Percentiles rank a stretch among this genome's conserved stretches.
These are phyloP conservation scores for Eunapius fragilis DNA, from an alignment of 37 sponge, comb jelly and placozoan genomes.

Conservation along the genomic window DNA sequence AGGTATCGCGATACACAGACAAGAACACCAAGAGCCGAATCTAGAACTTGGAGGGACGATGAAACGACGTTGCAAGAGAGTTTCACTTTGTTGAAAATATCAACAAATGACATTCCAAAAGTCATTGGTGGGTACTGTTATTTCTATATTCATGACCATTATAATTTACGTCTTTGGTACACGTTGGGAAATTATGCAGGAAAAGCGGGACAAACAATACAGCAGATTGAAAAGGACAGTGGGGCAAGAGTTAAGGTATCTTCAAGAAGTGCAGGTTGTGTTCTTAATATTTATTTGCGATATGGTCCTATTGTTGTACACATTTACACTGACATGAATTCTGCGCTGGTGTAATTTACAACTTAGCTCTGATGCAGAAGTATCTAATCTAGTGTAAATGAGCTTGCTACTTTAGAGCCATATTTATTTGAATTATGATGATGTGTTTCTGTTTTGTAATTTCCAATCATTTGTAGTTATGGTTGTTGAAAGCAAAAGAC, in stretches of 20 bases:
- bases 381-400: too few relatives aligned
- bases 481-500: too few relatives aligned
- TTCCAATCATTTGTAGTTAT: too few relatives aligned
- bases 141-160: background rate
- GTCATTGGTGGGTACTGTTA: background rate
- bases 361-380: too few relatives aligned
- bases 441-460: too few relatives aligned
- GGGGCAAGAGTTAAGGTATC: slow-evolving; percentile 51
- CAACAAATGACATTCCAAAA: background rate
- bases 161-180: background rate
- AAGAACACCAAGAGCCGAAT: background rate
- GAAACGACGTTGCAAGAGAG: background rate
- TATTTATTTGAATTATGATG: too few relatives aligned
- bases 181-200: slow-evolving; percentile 14
- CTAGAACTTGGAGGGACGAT: background rate
- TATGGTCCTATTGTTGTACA: too few relatives aligned
- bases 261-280: too few relatives aligned
- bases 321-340: too few relatives aligned
- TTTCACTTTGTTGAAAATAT: background rate
- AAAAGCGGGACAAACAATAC: slow-evolving; percentile 50
- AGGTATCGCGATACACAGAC: background rate
- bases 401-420: too few relatives aligned
- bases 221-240: slow-evolving; percentile 47
- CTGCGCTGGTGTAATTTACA: too few relatives aligned
- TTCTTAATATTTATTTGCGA: too few relatives aligned